Evolutionary conservation across 2,888 invertebrate genomes (phyloP), one percentile per base, ranked within the genome.

Genomic region (Antheraea assamensis): DNA sequence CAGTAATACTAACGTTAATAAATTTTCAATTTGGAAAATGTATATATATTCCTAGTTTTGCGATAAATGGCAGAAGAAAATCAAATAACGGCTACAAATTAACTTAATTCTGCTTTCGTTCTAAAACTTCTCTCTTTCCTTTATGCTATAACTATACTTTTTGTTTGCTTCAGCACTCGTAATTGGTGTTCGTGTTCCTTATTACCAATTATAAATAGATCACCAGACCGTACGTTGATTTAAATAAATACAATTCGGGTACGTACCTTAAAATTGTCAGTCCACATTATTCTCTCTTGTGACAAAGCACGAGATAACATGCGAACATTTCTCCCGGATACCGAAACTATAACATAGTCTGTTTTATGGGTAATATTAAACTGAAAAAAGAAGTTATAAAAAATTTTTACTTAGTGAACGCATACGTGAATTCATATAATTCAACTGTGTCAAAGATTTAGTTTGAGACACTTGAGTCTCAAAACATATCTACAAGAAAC

Each of bases 191-290:
- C n/a, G n/a, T n/a, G n/a, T n/a, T n/a, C n/a, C 10, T 47, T 47
- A 15, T 47, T 47, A 24, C 5, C 24, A 58, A 58, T 24, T 58
- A 58, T 3, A 24, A 58, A 58, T 24, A 0, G 27, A 61, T 61
- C 27, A 27, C 15, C 3, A 61, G 13, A n/a, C 8, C 13, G n/a
- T 58, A 24, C n/a, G 3, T 13, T 64, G 2, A 64, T 30, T 30
- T 17, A 0, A 64, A 64, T 64, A 5, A 64, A 30, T 27, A 17
- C 13, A 64, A 30, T 64, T 30, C 17, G 15, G 3, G 42, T 42
- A 42, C 13, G 30, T 64, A 64, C 61, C 61, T 64, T 64, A 64
- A 64, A 64, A 17, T 64, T 64, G 30, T 64, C 61, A 17, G 61
- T 64, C 61, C 27, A 64, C 13, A 64, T 64, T 64, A 64, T 27